Evolutionary conservation across 2,888 invertebrate species (phyloP).

Genomic region (Eristalis pertinax): DNA sequence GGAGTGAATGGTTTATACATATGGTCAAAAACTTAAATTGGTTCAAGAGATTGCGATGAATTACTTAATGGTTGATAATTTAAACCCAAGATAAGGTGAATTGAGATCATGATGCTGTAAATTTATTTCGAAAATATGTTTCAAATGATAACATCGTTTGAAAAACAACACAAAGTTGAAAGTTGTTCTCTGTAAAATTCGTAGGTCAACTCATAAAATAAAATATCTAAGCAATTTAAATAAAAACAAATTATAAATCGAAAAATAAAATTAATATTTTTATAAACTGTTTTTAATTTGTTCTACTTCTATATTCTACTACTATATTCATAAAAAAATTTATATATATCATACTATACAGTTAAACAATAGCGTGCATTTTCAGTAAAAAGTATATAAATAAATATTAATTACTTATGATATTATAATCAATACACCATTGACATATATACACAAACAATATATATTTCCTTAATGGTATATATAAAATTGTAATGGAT

Average conservation of each 20-base stretch:
- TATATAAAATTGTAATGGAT: constrained; percentile 62
- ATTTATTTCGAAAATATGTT: too few species aligned
- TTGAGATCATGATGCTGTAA: too few species aligned
- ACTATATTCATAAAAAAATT: not conserved
- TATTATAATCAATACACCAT: too few species aligned
- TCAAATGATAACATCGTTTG: too few species aligned
- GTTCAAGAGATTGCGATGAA: too few species aligned
- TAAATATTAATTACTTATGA: not conserved
- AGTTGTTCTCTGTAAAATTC: not conserved
- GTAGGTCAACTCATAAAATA: not conserved
- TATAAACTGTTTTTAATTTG: not conserved
- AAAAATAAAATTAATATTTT: not conserved
- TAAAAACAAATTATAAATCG: not conserved
- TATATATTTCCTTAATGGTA: constrained; percentile 37
- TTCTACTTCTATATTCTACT: not conserved
- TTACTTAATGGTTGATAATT: too few species aligned
- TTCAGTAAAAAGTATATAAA: constrained; percentile 24
- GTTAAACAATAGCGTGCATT: not conserved
- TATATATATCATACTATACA: not conserved
- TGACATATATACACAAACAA: too few species aligned
- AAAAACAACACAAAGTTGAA: too few species aligned
- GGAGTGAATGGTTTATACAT: too few species aligned
- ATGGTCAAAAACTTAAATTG: too few species aligned
- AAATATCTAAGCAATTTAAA: not conserved
- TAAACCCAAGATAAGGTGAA: too few species aligned